Evolutionary conservation across 2,888 invertebrate genomes (phyloP).

Genomic region (Amphipoea oculea): DNA sequence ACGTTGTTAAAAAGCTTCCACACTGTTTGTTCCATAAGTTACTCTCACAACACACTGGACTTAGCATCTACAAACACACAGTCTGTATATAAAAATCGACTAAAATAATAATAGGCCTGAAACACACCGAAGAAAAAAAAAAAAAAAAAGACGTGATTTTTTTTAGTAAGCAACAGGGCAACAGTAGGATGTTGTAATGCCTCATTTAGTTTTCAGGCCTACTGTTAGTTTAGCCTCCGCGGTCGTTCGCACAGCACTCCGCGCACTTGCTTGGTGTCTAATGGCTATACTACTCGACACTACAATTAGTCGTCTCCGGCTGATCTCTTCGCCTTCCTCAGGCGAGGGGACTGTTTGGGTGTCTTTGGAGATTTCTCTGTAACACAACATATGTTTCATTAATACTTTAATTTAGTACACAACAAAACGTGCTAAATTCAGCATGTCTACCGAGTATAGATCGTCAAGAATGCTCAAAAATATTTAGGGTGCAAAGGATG

Average conservation of each 20-base stretch:
- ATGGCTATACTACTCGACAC: conserved; percentile 33
- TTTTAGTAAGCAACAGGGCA: conserved; percentile 34
- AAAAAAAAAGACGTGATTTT: conserved; percentile 13
- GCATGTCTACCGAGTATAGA: neutral
- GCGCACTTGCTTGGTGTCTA: conserved; percentile 64
- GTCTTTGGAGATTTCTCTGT: conserved; percentile 93
- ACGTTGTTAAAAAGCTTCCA: conserved; percentile 85
- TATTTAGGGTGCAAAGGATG: neutral
- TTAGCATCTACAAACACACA: conserved; percentile 83
- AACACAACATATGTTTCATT: conserved; percentile 72
- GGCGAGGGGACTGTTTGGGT: conserved; percentile 93
- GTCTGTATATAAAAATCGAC: conserved; percentile 77
- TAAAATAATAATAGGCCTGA: conserved; percentile 80
- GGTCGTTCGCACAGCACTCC: conserved; percentile 66
- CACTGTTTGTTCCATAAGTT: conserved; percentile 90
- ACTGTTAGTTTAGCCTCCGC: conserved; percentile 79
- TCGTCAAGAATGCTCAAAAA: neutral
- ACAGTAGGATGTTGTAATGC: conserved; percentile 28
- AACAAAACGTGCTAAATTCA: neutral
- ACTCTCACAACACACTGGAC: conserved; percentile 83
- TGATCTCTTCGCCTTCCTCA: conserved; percentile 94
- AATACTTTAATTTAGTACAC: neutral
- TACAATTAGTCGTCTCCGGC: conserved; percentile 92
- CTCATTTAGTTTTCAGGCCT: conserved; percentile 61
- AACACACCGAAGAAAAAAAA: conserved; percentile 22